These are phyloP conservation scores for Silurus meridionalis DNA, from an alignment of 2,113 vertebrate species.

Conservation along the genomic window DNA sequence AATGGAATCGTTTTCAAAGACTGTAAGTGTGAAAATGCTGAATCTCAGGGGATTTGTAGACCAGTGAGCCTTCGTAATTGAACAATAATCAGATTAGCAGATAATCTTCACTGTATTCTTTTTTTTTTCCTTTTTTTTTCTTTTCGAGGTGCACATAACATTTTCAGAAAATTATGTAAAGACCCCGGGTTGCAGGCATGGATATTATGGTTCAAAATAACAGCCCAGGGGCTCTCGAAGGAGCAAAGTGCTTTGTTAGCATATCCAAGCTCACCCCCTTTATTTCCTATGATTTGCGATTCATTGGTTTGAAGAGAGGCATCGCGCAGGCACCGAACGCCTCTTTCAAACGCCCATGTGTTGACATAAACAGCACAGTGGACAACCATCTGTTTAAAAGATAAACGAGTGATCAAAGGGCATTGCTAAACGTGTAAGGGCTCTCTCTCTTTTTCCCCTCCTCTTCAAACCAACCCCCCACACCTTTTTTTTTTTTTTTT, in stretches of 20 bases:
- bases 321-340: constrained; percentile 54
- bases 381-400: constrained; percentile 76
- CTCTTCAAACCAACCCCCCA: constrained; percentile 31
- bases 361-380: constrained; percentile 69
- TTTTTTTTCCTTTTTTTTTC: too few relatives aligned
- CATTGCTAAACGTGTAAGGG: constrained; percentile 73
- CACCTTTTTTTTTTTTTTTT: constrained; percentile 53
- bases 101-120: constrained; percentile 65
- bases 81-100: constrained; percentile 71
- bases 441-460: constrained; percentile 50
- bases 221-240: constrained; percentile 38
- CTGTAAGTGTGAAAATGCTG: constrained; percentile 50
- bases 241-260: constrained; percentile 61
- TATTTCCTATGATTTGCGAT: constrained; percentile 66
- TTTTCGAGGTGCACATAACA: constrained; percentile 51
- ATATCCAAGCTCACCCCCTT: constrained; percentile 50
- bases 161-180: constrained; percentile 60
- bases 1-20: constrained; percentile 47
- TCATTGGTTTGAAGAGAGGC: constrained; percentile 63
- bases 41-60: constrained; percentile 56
- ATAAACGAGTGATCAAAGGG: constrained; percentile 79
- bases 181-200: constrained; percentile 61
- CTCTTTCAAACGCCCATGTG: constrained; percentile 64
- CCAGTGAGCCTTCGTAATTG: constrained; percentile 59
- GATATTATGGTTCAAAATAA: constrained; percentile 61